phyloP scores from a whole-genome alignment of 1,140 invertebrate species.

The Paramacrobiotus metropolitanus region DNA sequence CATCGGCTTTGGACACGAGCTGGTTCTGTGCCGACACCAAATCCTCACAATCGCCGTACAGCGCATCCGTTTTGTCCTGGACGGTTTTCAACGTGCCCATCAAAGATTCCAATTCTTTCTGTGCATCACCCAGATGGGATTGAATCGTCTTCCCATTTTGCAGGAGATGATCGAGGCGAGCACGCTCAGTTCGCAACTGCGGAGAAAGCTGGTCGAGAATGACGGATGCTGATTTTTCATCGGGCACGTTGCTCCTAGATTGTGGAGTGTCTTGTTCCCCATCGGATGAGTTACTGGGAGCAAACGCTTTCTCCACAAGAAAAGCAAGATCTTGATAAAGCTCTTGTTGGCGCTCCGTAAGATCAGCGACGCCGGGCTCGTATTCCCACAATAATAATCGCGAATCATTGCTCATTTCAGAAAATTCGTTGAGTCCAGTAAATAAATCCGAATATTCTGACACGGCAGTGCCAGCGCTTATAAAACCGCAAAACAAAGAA shows the following conservation, averaged over 20 bases:
- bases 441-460: no score
- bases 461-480: no score
- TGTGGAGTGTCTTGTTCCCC: no score
- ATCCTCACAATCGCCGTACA: constrained; percentile 2
- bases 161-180: no score
- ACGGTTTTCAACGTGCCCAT: background rate
- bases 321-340: background rate
- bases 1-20: background rate
- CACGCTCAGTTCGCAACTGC: no score
- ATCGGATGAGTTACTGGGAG: no score
- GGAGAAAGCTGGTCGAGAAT: background rate
- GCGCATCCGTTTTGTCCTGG: background rate
- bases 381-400: background rate
- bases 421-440: no score
- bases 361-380: background rate
- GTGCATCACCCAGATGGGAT: background rate
- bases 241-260: no score
- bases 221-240: no score
- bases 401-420: background rate
- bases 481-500: no score
- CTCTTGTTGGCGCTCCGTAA: constrained; percentile 1
- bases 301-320: background rate
- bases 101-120: background rate
- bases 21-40: background rate
- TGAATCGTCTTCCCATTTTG: no score